A percentile compares a stretch with the other conserved stretches of the same genome.
Evolutionary conservation across 1,140 invertebrate species (phyloP).

Genomic region (Popillia japonica): DNA sequence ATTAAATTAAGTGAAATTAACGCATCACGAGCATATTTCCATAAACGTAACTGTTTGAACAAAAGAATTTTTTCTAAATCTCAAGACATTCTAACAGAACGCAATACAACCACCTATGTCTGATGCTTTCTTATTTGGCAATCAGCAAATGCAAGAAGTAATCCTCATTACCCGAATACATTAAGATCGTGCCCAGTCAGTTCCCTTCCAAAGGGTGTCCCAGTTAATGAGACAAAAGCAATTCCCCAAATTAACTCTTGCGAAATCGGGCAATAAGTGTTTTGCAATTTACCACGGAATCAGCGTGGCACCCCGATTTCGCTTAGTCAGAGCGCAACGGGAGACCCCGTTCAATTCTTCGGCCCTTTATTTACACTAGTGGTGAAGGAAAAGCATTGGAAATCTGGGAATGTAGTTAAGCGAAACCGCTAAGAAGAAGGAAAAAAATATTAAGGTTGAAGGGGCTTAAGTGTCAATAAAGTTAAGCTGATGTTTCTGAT

Average conservation of each 20-base stretch:
- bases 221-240: slow-evolving; percentile 34
- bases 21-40: too few species aligned
- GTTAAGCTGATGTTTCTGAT: neutral
- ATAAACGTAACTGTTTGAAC: neutral
- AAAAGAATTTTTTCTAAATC: neutral
- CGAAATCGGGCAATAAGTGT: slow-evolving; percentile 39
- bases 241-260: slow-evolving; percentile 37
- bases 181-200: slow-evolving; percentile 31
- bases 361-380: slow-evolving; percentile 28
- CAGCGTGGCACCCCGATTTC: slow-evolving; percentile 6
- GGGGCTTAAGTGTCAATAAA: neutral
- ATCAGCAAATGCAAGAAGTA: slow-evolving; percentile 34
- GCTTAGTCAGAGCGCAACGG: neutral
- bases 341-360: neutral
- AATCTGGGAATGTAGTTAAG: slow-evolving; percentile 2
- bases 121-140: slow-evolving; percentile 18
- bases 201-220: slow-evolving; percentile 1
- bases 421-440: slow-evolving; percentile 6
- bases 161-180: slow-evolving; percentile 31
- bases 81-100: neutral
- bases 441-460: slow-evolving; percentile 1
- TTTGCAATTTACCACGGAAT: slow-evolving; percentile 36
- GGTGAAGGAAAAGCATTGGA: slow-evolving; percentile 26
- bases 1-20: too few species aligned
- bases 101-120: neutral